Conservation (phyloP, 2,797 vertebrate genomes). For the Pelochelys cantorii region DNA sequence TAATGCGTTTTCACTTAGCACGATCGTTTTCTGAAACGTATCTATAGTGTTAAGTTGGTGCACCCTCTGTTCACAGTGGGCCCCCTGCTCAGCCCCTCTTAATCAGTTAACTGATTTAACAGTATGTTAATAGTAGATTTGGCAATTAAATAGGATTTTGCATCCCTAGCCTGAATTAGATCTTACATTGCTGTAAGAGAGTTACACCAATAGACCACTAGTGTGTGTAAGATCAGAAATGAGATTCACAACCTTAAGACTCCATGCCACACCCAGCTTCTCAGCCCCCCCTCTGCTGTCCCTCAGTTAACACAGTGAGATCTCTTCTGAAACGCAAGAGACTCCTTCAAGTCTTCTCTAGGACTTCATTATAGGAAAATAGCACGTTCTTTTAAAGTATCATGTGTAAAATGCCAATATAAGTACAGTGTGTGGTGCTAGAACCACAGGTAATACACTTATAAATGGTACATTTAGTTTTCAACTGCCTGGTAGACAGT, state of each 20-base stretch:
- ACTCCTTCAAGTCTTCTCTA: not conserved
- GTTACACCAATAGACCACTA: not conserved
- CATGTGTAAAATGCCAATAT: not conserved
- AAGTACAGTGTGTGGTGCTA: not conserved
- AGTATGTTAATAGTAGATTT: too few relatives aligned
- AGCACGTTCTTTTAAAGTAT: not conserved
- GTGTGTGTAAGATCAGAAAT: conserved; percentile 35
- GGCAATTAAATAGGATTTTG: too few relatives aligned
- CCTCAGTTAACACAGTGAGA: not conserved
- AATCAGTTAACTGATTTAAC: too few relatives aligned
- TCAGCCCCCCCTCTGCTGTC: not conserved
- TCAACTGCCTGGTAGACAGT: not conserved
- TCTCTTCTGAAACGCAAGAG: not conserved
- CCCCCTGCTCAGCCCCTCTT: too few relatives aligned
- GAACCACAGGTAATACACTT: not conserved
- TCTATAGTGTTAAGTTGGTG: too few relatives aligned
- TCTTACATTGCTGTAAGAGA: not conserved
- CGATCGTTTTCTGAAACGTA: too few relatives aligned
- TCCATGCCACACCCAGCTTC: not conserved
- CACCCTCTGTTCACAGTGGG: too few relatives aligned
- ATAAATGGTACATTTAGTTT: not conserved
- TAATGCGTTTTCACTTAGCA: too few relatives aligned
- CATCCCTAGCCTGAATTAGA: not conserved
- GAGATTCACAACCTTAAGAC: not conserved
- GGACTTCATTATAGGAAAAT: not conserved